A percentile compares a stretch with the other conserved stretches of the same genome.
These are phyloP conservation scores for Ditula angustiorana DNA, from an alignment of 2,888 invertebrate genomes.

Conservation along the genomic window DNA sequence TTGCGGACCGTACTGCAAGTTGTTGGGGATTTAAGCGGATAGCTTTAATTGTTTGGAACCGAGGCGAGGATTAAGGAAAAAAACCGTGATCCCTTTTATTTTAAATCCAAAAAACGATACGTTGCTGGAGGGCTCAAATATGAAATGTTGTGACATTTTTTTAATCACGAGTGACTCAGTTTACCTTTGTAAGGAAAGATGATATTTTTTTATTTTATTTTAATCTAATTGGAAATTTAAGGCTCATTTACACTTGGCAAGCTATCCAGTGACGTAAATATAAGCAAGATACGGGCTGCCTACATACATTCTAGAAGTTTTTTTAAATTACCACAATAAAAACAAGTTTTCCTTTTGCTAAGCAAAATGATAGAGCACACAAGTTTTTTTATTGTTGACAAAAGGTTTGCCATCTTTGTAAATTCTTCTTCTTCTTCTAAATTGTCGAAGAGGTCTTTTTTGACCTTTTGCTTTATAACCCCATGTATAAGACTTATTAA, in stretches of 20 bases:
- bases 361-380: no score
- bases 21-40: slow-evolving; percentile 31
- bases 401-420: no score
- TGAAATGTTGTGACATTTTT: slow-evolving; percentile 25
- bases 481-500: no score
- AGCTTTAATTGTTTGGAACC: slow-evolving; percentile 41
- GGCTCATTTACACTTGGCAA: neutral
- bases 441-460: no score
- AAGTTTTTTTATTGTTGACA: no score
- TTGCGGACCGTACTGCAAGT: slow-evolving; percentile 15
- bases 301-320: no score
- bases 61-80: slow-evolving; percentile 38
- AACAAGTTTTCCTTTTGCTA: no score
- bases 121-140: slow-evolving; percentile 3
- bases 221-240: neutral
- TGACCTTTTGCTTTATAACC: no score
- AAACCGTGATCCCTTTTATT: slow-evolving; percentile 29
- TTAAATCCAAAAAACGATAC: slow-evolving; percentile 17
- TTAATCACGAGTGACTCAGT: neutral
- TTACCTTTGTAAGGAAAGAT: neutral
- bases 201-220: neutral
- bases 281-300: no score
- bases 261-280: no score
- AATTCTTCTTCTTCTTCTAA: no score
- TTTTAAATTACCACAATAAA: no score